Conservation (phyloP, 2,113 vertebrate species). For the Nipponia nippon region DNA sequence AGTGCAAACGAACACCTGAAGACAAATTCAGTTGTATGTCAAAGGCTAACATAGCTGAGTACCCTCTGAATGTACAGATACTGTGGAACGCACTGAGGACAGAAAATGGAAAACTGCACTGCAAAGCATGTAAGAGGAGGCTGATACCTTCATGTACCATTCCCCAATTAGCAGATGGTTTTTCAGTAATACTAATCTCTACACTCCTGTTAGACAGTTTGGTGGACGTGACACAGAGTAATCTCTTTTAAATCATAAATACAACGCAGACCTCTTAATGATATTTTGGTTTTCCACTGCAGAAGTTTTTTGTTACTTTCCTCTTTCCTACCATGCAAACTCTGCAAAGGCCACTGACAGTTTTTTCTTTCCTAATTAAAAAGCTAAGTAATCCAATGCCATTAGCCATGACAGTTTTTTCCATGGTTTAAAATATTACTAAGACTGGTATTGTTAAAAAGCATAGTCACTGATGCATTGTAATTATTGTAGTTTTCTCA, state of each 20-base stretch:
- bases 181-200: not conserved
- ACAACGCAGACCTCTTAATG: not conserved
- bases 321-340: not conserved
- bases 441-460: not conserved
- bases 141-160: not conserved
- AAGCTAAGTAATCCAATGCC: not conserved
- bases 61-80: not conserved
- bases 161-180: not conserved
- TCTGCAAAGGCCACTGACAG: not conserved
- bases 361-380: not conserved
- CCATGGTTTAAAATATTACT: not conserved
- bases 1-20: not conserved
- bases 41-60: not conserved
- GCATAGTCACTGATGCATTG: not conserved
- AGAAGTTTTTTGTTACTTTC: not conserved
- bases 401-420: not conserved
- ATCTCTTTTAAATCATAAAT: not conserved
- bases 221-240: not conserved
- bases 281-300: not conserved
- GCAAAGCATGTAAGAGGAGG: not conserved
- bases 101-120: not conserved
- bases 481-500: not conserved
- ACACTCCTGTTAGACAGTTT: fast-evolving
- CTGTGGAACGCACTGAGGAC: not conserved
- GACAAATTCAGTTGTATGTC: not conserved